phyloP scores from a whole-genome alignment of 2,113 vertebrate genomes.

The Dinomys branickii region DNA sequence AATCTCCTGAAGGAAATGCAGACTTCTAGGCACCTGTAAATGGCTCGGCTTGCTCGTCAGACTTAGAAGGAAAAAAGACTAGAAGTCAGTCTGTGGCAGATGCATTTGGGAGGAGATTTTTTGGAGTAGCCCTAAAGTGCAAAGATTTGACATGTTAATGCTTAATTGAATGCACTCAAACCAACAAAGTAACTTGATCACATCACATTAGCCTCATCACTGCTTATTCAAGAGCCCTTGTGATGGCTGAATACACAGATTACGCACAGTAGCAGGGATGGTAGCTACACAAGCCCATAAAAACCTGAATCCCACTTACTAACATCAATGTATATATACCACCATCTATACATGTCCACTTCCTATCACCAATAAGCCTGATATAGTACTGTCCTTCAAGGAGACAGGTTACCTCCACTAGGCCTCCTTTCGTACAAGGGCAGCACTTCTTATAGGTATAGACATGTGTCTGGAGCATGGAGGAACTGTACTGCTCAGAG shows the following conservation, averaged over 20 bases:
- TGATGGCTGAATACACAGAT: neutral
- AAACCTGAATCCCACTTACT: neutral
- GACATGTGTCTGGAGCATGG: neutral
- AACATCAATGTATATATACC: neutral
- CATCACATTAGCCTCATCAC: neutral
- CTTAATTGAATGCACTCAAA: neutral
- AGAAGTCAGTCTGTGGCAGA: neutral
- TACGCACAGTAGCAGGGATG: neutral
- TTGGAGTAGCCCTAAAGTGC: too few relatives aligned
- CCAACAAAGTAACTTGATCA: neutral
- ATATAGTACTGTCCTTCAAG: neutral
- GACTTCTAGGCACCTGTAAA: neutral
- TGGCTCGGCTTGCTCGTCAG: neutral
- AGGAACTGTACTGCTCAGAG: neutral
- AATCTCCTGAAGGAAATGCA: neutral
- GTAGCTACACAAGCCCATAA: neutral
- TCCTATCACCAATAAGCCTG: fast-evolving
- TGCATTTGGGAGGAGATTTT: neutral
- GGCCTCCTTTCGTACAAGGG: fast-evolving
- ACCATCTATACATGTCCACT: neutral
- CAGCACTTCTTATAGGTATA: neutral
- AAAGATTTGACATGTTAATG: fast-evolving
- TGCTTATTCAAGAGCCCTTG: neutral
- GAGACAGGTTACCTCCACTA: neutral
- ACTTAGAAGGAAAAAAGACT: neutral